A percentile compares a stretch with the other conserved stretches of the same genome.
These are phyloP conservation scores for Delia radicum DNA, from an alignment of 1,140 invertebrate species.

Conservation along the genomic window DNA sequence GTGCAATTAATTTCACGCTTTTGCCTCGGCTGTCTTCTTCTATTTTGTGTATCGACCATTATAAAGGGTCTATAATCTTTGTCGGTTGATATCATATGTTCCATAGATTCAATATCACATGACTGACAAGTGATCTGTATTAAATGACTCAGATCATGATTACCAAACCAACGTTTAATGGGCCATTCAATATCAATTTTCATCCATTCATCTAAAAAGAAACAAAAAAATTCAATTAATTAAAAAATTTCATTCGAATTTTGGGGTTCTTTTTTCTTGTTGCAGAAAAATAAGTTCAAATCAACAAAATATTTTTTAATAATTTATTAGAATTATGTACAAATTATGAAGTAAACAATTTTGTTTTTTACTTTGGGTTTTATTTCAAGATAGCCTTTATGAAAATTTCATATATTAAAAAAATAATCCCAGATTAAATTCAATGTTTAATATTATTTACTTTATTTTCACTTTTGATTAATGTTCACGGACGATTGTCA, in stretches of 20 bases:
- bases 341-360: neutral
- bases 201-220: slow-evolving; percentile 74
- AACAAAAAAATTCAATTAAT: too few species aligned
- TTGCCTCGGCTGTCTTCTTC: slow-evolving; percentile 59
- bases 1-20: slow-evolving; percentile 70
- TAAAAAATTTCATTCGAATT: neutral
- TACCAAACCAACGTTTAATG: slow-evolving; percentile 71
- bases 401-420: neutral
- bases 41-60: slow-evolving; percentile 68
- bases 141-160: slow-evolving; percentile 64
- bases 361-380: neutral
- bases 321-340: neutral
- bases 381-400: neutral
- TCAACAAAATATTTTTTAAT: neutral
- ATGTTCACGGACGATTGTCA: neutral
- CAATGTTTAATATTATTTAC: neutral
- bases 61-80: slow-evolving; percentile 70
- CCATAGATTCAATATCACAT: slow-evolving; percentile 61
- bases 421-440: slow-evolving; percentile 70
- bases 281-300: neutral
- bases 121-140: slow-evolving; percentile 76
- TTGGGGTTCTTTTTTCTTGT: neutral
- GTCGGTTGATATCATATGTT: slow-evolving; percentile 60
- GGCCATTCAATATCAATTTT: slow-evolving; percentile 73
- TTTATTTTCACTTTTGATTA: slow-evolving; percentile 41